Evolutionary conservation across 2,113 vertebrate species (phyloP), one percentile per base, ranked within the genome.

Genomic region (Phrynocephalus versicolor): DNA sequence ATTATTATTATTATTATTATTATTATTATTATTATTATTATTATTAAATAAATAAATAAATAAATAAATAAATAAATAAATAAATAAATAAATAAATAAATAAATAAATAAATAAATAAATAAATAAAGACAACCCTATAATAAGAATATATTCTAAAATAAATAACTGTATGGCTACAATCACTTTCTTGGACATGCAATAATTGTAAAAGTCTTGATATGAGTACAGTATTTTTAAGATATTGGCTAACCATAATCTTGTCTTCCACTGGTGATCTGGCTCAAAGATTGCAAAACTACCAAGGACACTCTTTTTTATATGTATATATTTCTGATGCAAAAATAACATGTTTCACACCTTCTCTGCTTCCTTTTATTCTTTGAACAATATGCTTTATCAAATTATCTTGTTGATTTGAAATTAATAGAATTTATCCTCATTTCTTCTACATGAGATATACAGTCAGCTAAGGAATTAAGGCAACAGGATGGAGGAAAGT

Each of bases 191-290:
- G 55, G 60, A 35, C n/a, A 85, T 30, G 45, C 41, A 88, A 19
- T 30, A 89, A 75, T 19, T 78, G 82, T 55, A 80, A 60, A 71
- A 0, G 82, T 82, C 90, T 90, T 93, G 86, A 85, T 86, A 82
- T 71, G 39, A 84, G 70, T 82, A 19, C 91, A 84, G 70, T 82
- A 19, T 91, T 94, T 89, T 89, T 79, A 91, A 91, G 88, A 88
- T 83, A 73, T 85, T 84, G 86, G 88, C 84, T 78, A 87, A 67
- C 18, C 45, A 86, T 81, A 37, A 80, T 84, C 37, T 62, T 75
- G 35, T 92, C 92, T 94, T 89, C 87, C 65, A 4, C 57, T 55
- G 8, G 84, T 88, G 76, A 92, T 84, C 57, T 84, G 85, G 37
- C 15, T 30, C 45, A 21, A n/a, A 77, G 79, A 37, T 5, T 72